These are phyloP conservation scores for Hemicordylus capensis DNA, from an alignment of 2,113 vertebrate species.

Conservation along the genomic window DNA sequence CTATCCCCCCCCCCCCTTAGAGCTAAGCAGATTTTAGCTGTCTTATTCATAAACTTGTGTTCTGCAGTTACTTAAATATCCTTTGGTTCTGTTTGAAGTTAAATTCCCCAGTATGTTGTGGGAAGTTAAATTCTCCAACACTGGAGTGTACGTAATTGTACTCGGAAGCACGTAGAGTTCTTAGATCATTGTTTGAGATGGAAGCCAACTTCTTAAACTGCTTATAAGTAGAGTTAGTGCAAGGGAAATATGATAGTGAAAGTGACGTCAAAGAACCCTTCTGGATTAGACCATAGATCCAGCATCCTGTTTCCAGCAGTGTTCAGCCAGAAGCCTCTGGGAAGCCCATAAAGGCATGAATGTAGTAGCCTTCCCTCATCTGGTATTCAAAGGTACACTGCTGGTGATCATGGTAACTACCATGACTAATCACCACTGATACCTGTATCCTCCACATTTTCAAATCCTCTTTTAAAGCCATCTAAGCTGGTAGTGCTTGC, in stretches of 20 bases:
- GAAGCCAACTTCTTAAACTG: background rate
- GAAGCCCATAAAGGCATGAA: background rate
- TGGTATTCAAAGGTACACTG: no score
- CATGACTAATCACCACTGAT: background rate
- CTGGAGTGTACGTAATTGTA: background rate
- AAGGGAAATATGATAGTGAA: background rate
- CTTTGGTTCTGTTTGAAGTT: slow-evolving; percentile 22
- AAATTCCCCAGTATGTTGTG: no score
- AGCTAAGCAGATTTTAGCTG: background rate
- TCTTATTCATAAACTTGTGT: background rate
- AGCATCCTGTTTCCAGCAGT: background rate
- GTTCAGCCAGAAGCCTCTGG: background rate
- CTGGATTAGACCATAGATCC: no score
- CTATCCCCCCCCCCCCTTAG: rapidly evolving
- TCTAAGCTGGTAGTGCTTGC: no score
- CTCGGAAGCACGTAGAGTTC: background rate
- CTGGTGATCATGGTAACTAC: background rate
- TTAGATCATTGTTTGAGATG: rapidly evolving
- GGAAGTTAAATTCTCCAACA: background rate
- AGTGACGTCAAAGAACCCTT: background rate
- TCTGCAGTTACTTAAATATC: slow-evolving; percentile 18
- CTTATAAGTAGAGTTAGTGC: background rate
- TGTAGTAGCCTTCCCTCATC: background rate
- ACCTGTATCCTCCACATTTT: background rate
- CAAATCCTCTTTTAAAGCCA: background rate